These are phyloP conservation scores for Ephydatia muelleri DNA, from an alignment of 37 sponge, comb jelly and placozoan species.

Conservation along the genomic window DNA sequence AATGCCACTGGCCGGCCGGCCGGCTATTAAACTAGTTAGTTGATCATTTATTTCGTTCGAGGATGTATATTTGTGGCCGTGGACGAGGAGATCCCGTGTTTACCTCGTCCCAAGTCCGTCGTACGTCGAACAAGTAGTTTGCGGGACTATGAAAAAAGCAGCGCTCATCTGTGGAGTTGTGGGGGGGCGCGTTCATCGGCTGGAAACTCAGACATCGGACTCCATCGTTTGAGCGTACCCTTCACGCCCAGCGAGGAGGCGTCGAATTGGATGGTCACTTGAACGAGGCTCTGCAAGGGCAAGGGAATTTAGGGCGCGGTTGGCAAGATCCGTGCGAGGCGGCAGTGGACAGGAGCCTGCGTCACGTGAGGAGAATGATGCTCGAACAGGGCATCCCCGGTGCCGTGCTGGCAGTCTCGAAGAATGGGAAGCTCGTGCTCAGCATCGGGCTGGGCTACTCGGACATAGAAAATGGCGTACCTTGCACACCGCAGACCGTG, in stretches of 20 bases:
- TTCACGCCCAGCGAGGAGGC: neutral
- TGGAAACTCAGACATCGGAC: neutral
- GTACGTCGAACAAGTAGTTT: neutral
- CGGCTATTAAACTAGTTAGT: too few relatives aligned
- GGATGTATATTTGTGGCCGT: too few relatives aligned
- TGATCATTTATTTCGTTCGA: too few relatives aligned
- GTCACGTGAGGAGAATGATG: conserved; percentile 29
- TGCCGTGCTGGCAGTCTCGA: conserved; percentile 51
- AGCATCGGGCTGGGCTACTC: conserved; percentile 74
- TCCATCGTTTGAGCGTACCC: neutral
- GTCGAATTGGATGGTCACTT: neutral
- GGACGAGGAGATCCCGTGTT: too few relatives aligned
- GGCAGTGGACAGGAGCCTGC: conserved; percentile 2
- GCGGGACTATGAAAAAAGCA: neutral
- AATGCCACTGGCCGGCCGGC: too few relatives aligned
- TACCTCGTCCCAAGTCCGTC: too few relatives aligned
- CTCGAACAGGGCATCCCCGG: conserved; percentile 75
- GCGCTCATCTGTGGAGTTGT: neutral
- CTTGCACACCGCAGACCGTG: conserved; percentile 54
- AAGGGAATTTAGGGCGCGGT: too few relatives aligned
- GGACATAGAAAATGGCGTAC: conserved; percentile 80
- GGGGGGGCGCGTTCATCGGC: neutral
- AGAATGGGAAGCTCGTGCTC: conserved; percentile 71
- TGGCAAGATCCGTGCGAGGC: neutral
- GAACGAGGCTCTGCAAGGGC: neutral